Evolutionary conservation across 2,113 vertebrate genomes (phyloP).

Genomic region (Morone saxatilis): DNA sequence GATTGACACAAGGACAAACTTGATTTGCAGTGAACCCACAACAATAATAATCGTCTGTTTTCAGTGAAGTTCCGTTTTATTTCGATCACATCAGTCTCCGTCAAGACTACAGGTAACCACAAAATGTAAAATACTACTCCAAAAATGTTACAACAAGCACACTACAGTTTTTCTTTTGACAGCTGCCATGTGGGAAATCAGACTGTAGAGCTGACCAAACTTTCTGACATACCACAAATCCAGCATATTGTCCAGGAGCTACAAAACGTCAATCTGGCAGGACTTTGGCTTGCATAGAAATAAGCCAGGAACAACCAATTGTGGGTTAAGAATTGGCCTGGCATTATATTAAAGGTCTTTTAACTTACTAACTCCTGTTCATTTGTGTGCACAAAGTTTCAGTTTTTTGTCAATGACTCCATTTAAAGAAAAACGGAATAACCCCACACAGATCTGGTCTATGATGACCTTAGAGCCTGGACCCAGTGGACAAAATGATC

Average conservation of each 20-base stretch:
- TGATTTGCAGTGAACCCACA: no score
- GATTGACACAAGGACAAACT: no score
- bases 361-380: neutral
- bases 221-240: neutral
- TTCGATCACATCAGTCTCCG: neutral
- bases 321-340: neutral
- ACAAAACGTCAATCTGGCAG: neutral
- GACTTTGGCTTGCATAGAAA: neutral
- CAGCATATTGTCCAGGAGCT: neutral
- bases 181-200: neutral
- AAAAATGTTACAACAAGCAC: neutral
- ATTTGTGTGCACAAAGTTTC: neutral
- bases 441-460: neutral
- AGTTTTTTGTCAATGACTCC: neutral
- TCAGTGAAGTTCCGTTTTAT: neutral
- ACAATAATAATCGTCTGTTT: neutral
- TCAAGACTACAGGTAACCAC: neutral
- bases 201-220: neutral
- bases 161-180: neutral
- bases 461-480: neutral
- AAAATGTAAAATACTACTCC: neutral
- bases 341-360: neutral
- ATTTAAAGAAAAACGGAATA: neutral
- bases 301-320: neutral
- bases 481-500: conserved; percentile 22